Conservation (phyloP, 1,140 invertebrate species). For the Lepidurus apus region DNA sequence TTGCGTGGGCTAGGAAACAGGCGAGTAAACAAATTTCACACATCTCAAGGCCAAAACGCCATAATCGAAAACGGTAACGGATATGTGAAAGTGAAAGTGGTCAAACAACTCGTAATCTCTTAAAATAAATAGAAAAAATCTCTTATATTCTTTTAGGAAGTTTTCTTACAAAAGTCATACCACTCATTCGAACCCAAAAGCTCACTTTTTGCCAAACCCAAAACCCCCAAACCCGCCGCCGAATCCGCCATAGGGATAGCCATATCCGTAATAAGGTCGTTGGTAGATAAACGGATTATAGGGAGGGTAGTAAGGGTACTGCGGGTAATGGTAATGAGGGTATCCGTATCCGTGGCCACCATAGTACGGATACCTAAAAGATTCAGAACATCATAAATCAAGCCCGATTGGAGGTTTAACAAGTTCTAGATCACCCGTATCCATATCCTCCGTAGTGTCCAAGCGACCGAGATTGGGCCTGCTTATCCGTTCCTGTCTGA, state of each 20-base stretch:
- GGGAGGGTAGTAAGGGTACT: neutral
- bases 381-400: neutral
- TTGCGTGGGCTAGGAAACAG: neutral
- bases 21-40: neutral
- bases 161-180: neutral
- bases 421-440: neutral
- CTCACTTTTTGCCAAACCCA: neutral
- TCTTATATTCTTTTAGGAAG: neutral
- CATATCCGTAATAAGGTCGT: neutral
- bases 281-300: neutral
- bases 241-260: conserved; percentile 10
- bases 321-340: neutral
- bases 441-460: neutral
- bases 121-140: neutral
- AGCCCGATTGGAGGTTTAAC: no score
- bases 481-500: neutral
- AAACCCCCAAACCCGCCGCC: neutral
- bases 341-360: neutral
- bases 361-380: neutral
- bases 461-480: neutral
- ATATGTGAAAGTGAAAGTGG: neutral
- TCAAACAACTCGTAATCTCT: neutral
- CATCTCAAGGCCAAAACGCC: conserved; percentile 2
- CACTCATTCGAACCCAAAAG: neutral
- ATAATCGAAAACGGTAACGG: neutral